These are phyloP conservation scores for Thunnus maccoyii DNA, from an alignment of 2,113 vertebrate species.

Conservation along the genomic window DNA sequence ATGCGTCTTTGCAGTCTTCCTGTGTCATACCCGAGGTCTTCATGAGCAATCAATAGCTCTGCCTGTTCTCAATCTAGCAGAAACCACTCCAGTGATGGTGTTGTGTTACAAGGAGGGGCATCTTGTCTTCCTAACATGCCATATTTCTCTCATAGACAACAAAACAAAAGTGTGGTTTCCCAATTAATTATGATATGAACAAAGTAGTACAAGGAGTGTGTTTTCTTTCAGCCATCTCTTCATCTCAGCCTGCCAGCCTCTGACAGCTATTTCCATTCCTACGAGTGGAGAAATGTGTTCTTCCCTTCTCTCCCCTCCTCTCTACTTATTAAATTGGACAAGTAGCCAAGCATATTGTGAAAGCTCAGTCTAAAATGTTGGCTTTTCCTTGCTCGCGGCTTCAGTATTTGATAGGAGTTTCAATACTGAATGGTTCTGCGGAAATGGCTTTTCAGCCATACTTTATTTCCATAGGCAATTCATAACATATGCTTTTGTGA, in stretches of 20 bases:
- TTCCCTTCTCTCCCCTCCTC: not conserved
- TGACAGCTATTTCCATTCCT: constrained; percentile 79
- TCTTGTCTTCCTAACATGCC: not conserved
- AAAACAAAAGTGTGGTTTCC: not conserved
- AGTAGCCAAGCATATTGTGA: constrained; percentile 26
- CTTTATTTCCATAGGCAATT: constrained; percentile 12
- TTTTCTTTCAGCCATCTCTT: constrained; percentile 32
- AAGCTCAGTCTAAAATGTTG: constrained; percentile 48
- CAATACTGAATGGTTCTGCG: not conserved
- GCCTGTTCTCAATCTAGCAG: not conserved
- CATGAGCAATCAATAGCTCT: not conserved
- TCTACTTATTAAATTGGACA: constrained; percentile 60
- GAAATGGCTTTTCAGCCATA: constrained; percentile 32
- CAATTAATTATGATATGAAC: constrained; percentile 15
- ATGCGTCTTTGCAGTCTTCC: constrained; percentile 7
- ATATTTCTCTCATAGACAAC: not conserved
- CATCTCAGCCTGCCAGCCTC: constrained; percentile 79
- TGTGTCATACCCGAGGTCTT: not conserved
- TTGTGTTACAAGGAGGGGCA: not conserved
- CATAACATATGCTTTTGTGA: constrained; percentile 20
- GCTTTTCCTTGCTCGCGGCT: constrained; percentile 49
- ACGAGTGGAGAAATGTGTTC: constrained; percentile 21
- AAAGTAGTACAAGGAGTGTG: constrained; percentile 7
- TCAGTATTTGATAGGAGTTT: constrained; percentile 87
- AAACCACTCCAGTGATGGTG: not conserved